Percentiles rank a stretch among this genome's conserved stretches.
Evolutionary conservation across 2,888 invertebrate genomes (phyloP).

Genomic region (Hybos culiciformis): DNA sequence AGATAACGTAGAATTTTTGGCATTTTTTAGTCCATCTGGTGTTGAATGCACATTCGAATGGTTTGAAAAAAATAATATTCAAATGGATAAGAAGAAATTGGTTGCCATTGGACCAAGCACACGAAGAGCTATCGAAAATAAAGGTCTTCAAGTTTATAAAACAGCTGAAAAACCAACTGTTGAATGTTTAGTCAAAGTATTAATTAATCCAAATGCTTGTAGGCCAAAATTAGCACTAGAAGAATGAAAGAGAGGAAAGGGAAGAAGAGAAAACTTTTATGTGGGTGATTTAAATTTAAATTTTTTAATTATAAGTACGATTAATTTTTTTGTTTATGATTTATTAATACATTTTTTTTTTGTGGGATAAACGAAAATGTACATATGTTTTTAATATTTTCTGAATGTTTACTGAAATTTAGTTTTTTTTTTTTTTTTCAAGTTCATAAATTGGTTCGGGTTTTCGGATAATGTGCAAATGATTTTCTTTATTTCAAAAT

Average conservation of each 20-base stretch:
- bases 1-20: constrained; percentile 38
- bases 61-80: constrained; percentile 29
- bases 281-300: background rate
- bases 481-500: too few relatives aligned
- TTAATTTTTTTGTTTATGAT: too few relatives aligned
- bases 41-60: constrained; percentile 37
- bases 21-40: constrained; percentile 47
- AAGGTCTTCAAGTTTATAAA: constrained; percentile 34
- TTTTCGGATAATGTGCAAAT: too few relatives aligned
- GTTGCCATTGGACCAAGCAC: constrained; percentile 46
- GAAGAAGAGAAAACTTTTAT: background rate
- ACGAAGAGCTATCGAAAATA: constrained; percentile 36
- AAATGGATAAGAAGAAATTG: constrained; percentile 32
- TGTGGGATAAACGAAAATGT: too few relatives aligned
- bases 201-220: constrained; percentile 30
- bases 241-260: background rate
- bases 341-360: too few relatives aligned
- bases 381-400: too few relatives aligned
- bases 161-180: constrained; percentile 41
- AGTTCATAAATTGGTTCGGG: too few relatives aligned
- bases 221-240: constrained; percentile 4
- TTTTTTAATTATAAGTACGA: too few relatives aligned
- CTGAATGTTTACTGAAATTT: too few relatives aligned
- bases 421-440: too few relatives aligned
- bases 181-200: constrained; percentile 37